phyloP scores from a whole-genome alignment of 2,113 vertebrate genomes.

The Strigops habroptila region DNA sequence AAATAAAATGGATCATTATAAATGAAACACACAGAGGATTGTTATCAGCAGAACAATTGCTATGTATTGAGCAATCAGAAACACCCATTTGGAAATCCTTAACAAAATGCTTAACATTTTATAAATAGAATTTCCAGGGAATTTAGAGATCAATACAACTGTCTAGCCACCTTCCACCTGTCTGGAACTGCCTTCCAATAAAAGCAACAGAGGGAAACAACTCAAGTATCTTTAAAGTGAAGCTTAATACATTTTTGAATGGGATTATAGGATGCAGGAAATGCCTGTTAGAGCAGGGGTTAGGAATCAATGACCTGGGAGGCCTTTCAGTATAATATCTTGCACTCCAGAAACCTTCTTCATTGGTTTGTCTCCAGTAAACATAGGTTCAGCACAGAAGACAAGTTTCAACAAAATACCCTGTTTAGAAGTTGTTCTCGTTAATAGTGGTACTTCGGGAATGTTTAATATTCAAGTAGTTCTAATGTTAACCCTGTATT shows the following conservation, averaged over 20 bases:
- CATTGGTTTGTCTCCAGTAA: neutral
- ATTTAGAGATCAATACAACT: constrained; percentile 53
- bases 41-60: constrained; percentile 49
- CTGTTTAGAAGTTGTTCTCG: neutral
- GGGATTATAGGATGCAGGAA: constrained; percentile 11
- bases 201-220: constrained; percentile 10
- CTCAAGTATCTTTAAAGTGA: constrained; percentile 14
- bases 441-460: neutral
- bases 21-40: constrained; percentile 8
- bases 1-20: constrained; percentile 54
- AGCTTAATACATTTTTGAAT: constrained; percentile 43
- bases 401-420: neutral
- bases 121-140: constrained; percentile 57
- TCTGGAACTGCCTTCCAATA: constrained; percentile 23
- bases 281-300: neutral
- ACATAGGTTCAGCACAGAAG: neutral
- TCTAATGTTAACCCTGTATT: neutral
- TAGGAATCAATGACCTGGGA: neutral
- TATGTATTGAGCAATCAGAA: constrained; percentile 48
- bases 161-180: constrained; percentile 53
- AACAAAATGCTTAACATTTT: constrained; percentile 37
- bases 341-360: neutral
- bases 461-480: neutral
- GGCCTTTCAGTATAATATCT: neutral
- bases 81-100: constrained; percentile 50